Percentiles rank a stretch among this genome's conserved stretches.
phyloP scores from a whole-genome alignment of 1,140 invertebrate genomes.

The Mizuhopecten yessoensis region DNA sequence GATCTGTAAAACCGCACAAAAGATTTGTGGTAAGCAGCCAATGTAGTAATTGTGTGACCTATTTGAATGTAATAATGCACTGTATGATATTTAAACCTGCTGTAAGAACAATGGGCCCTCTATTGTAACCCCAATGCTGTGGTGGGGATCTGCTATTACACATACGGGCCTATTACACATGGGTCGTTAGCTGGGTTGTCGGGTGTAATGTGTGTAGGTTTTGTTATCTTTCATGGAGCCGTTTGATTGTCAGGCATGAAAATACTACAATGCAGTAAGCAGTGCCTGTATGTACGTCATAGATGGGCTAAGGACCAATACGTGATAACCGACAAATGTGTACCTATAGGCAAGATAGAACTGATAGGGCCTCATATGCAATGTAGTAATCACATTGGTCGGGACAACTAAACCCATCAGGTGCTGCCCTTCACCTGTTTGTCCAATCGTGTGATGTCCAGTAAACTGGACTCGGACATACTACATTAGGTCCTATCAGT shows the following conservation, averaged over 20 bases:
- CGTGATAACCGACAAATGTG: not conserved
- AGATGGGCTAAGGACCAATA: constrained; percentile 1
- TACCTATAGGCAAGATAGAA: constrained; percentile 21
- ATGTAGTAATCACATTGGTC: not conserved
- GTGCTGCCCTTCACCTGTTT: not conserved
- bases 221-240: constrained; percentile 27
- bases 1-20: not conserved
- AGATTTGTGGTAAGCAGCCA: not conserved
- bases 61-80: not conserved
- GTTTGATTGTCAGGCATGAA: constrained; percentile 38
- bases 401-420: not conserved
- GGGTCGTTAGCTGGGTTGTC: not conserved
- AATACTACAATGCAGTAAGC: constrained; percentile 41
- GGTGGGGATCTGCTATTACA: not conserved
- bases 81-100: not conserved
- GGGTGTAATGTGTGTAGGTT: constrained; percentile 21
- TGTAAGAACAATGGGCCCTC: not conserved
- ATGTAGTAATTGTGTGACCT: not conserved
- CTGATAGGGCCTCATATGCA: not conserved
- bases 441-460: not conserved
- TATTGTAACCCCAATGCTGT: not conserved
- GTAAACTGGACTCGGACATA: not conserved
- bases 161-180: not conserved
- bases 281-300: constrained; percentile 25
- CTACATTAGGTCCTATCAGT: too few relatives aligned